A percentile compares a stretch with the other conserved stretches of the same genome.
Evolutionary conservation across 2,888 invertebrate genomes (phyloP).

Genomic region (Blastobasis lacticolella): DNA sequence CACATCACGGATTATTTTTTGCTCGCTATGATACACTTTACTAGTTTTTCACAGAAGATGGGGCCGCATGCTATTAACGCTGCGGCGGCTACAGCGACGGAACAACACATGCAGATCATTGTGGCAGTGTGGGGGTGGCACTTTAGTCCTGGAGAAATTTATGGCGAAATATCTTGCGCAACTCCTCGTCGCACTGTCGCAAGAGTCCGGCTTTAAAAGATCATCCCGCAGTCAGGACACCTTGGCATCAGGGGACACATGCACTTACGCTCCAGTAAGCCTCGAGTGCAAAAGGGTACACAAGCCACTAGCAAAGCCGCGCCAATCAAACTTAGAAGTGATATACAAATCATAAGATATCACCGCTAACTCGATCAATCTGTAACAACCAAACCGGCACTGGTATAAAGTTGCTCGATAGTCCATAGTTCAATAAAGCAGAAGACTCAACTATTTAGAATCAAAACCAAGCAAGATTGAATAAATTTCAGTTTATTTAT

Average conservation of each 20-base stretch:
- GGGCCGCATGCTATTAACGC: slow-evolving; percentile 33
- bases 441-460: too few relatives aligned
- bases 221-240: slow-evolving; percentile 33
- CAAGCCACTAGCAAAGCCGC: slow-evolving; percentile 18
- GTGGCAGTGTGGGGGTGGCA: slow-evolving; percentile 1
- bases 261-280: slow-evolving; percentile 19
- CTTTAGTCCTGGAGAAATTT: neutral
- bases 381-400: slow-evolving; percentile 9
- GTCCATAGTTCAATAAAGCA: too few relatives aligned
- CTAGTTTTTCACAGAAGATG: slow-evolving; percentile 28
- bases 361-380: slow-evolving; percentile 6
- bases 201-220: slow-evolving; percentile 15
- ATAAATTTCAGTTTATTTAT: too few relatives aligned
- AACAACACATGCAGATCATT: slow-evolving; percentile 39
- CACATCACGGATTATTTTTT: neutral
- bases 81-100: slow-evolving; percentile 29
- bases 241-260: slow-evolving; percentile 23
- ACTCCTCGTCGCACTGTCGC: neutral
- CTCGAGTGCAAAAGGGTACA: slow-evolving; percentile 15
- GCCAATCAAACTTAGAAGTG: slow-evolving; percentile 20
- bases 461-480: too few relatives aligned
- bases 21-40: slow-evolving; percentile 24
- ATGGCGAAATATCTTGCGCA: too few relatives aligned
- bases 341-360: slow-evolving; percentile 25
- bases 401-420: neutral